These are phyloP conservation scores for Coronaproctus castanopsis DNA, from an alignment of 2,888 invertebrate genomes.

Conservation along the genomic window DNA sequence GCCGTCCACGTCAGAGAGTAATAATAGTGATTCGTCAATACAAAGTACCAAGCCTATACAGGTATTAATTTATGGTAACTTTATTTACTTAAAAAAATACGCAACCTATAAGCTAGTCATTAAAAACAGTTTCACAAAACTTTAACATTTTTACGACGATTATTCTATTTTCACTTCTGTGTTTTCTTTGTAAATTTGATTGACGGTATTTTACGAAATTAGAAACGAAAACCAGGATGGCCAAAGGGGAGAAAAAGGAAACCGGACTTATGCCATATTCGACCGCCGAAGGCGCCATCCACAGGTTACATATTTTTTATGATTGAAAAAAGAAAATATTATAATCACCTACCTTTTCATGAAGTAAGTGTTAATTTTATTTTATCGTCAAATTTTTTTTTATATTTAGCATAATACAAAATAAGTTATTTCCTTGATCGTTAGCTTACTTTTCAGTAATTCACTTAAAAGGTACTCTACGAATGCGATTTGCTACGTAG, in stretches of 20 bases:
- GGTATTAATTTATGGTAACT: constrained; percentile 19
- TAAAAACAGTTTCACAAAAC: no score
- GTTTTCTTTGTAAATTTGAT: no score
- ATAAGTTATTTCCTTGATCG: no score
- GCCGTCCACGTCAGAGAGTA: constrained; percentile 17
- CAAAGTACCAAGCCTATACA: constrained; percentile 18
- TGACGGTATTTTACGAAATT: no score
- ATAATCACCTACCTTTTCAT: constrained; percentile 34
- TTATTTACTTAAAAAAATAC: no score
- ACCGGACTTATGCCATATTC: constrained; percentile 28
- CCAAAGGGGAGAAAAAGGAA: constrained; percentile 38
- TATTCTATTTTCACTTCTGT: no score
- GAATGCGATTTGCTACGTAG: no score
- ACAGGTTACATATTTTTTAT: constrained; percentile 36
- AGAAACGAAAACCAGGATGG: constrained; percentile 37
- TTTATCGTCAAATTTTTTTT: not conserved
- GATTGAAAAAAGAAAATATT: constrained; percentile 33
- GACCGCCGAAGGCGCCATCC: constrained; percentile 35
- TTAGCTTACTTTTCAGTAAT: no score
- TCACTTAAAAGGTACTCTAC: no score
- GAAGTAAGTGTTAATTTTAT: constrained; percentile 25
- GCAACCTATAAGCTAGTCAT: no score
- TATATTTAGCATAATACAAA: no score
- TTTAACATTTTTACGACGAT: no score
- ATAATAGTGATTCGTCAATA: constrained; percentile 18